Evolutionary conservation across 2,888 invertebrate genomes (phyloP).

Genomic region (Stegophylla sp.): DNA sequence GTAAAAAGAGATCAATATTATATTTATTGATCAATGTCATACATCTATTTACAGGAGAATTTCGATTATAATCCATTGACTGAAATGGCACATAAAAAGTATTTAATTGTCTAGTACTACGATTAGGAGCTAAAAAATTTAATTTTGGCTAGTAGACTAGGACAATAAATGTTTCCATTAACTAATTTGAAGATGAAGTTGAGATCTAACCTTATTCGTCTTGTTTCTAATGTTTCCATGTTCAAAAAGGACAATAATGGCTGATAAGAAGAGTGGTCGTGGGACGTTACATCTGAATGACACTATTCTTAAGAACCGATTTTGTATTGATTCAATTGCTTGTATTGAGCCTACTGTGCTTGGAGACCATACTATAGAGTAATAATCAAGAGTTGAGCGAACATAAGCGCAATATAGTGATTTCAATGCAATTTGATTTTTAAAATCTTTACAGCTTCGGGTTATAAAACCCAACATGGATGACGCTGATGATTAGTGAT

Average conservation of each 20-base stretch:
- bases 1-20: neutral
- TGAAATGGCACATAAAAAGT: too few relatives aligned
- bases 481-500: too few relatives aligned
- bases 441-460: too few relatives aligned
- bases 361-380: neutral
- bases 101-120: neutral
- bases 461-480: too few relatives aligned
- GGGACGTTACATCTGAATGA: neutral
- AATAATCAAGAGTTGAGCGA: slow-evolving; percentile 8
- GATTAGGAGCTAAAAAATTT: neutral
- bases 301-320: neutral
- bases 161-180: slow-evolving; percentile 9
- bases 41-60: too few relatives aligned
- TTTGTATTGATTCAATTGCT: slow-evolving; percentile 9
- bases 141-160: neutral
- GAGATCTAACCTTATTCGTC: slow-evolving; percentile 15
- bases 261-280: neutral
- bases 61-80: too few relatives aligned
- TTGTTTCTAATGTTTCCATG: neutral
- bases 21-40: neutral
- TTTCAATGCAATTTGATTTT: neutral
- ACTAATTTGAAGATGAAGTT: slow-evolving; percentile 12
- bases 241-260: too few relatives aligned
- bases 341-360: neutral
- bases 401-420: neutral